Base-by-base conservation (phyloP, 2,888 invertebrate genomes). In the Pammene aurita region DNA sequence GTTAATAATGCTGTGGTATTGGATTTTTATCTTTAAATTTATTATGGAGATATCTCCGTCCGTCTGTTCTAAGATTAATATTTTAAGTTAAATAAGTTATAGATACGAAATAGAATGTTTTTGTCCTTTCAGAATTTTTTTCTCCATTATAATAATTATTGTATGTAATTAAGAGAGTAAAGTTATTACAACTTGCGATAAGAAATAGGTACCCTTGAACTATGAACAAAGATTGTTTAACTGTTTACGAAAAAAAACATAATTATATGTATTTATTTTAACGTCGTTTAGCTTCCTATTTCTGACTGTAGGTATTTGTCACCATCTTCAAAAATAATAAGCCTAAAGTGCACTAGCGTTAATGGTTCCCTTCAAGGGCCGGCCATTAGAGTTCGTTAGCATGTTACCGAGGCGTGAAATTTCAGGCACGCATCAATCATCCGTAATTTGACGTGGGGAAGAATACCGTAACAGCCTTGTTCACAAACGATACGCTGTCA, bases 351-450 rank as follows among this genome's bases (percentile, higher is more conserved):
- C 55, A 54, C 64, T 64, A 35, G 46, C 18, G 13, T 54, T 64
- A 57, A 54, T 69, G 64, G n/a, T 63, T 67, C 38, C 66, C 61
- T 48, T 60, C 16, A 57, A 69, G 64, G 55, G 38, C 26, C 52
- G 44, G 50, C 69, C 69, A 69, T 65, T 69, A 65, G 44, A 26
- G 60, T 69, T 64, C 64, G 69, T 64, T 68, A 65, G 65, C 38
- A 35, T 34, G 38, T 56, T 14, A 16, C 11, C 46, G 41, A 35
- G 62, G 66, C 58, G 65, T 67, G 68, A 71, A 71, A 71, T 71
- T 71, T 71, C 71, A 71, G 75, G 60, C 67, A 70, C 69, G 64
- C 80, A 85, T 85, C 82, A 80, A 85, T 85, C 84, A 84, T 82
- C 66, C 72, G 67, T 81, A 83, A 84, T 82, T 83, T 83, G 85